phyloP scores from a whole-genome alignment of 2,888 invertebrate genomes.

The Xestobium rufovillosum region DNA sequence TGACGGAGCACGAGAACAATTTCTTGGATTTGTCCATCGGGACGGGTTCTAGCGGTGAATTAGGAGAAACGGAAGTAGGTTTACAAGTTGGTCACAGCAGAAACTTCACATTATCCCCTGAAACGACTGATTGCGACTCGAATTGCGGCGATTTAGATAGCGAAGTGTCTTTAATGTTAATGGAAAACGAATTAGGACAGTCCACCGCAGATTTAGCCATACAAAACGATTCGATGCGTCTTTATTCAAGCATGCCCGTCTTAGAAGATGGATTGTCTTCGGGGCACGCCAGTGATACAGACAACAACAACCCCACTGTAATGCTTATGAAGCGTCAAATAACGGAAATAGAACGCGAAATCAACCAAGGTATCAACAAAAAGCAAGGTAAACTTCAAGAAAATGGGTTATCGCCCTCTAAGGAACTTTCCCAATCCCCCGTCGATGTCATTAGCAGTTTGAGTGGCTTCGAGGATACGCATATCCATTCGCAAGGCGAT shows the following conservation, averaged over 20 bases:
- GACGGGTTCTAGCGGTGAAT: conserved; percentile 56
- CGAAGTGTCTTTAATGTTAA: conserved; percentile 69
- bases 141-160: conserved; percentile 81
- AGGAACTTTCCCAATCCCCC: too few relatives aligned
- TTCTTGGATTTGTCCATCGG: conserved; percentile 54
- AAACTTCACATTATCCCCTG: conserved; percentile 85
- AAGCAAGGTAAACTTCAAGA: conserved; percentile 32
- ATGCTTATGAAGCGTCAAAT: conserved; percentile 61
- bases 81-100: conserved; percentile 63
- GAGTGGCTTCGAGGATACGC: conserved; percentile 36
- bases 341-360: conserved; percentile 64
- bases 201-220: conserved; percentile 52
- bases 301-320: conserved; percentile 77
- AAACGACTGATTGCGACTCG: conserved; percentile 88
- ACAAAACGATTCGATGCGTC: conserved; percentile 56
- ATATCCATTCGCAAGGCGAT: conserved; percentile 36
- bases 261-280: conserved; percentile 92
- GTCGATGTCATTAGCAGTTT: conserved; percentile 38
- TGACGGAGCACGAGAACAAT: conserved; percentile 51
- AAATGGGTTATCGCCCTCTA: conserved; percentile 36
- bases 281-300: conserved; percentile 87
- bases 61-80: conserved; percentile 57
- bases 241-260: conserved; percentile 78
- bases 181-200: conserved; percentile 56
- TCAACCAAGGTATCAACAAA: conserved; percentile 52